phyloP scores from a whole-genome alignment of 1,140 invertebrate species.

The Rhyacophila brunnea region DNA sequence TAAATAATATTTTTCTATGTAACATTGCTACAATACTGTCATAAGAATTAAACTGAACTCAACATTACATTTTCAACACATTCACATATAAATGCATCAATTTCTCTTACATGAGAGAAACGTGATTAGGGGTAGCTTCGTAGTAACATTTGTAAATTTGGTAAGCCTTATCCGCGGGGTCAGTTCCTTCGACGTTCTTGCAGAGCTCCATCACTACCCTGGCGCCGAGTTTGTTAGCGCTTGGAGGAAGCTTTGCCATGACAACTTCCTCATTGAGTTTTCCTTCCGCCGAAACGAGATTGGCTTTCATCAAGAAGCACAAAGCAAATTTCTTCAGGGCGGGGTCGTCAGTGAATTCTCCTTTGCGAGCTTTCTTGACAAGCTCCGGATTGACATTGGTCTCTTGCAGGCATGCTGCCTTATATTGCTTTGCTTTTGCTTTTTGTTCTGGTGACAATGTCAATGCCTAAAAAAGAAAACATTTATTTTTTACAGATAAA shows the following conservation, averaged over 20 bases:
- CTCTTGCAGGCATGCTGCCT: constrained; percentile 37
- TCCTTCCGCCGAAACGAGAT: constrained; percentile 39
- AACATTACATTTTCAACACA: background rate
- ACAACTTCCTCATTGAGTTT: constrained; percentile 40
- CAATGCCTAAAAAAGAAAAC: constrained; percentile 12
- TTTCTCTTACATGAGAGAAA: constrained; percentile 19
- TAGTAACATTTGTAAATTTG: constrained; percentile 54
- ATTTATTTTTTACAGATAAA: too few relatives aligned
- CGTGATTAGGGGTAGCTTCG: constrained; percentile 39
- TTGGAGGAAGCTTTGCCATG: constrained; percentile 38
- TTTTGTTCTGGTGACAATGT: constrained; percentile 28
- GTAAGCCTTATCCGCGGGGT: constrained; percentile 48
- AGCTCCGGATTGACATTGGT: constrained; percentile 38
- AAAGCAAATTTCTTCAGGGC: constrained; percentile 40
- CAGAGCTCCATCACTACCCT: constrained; percentile 38
- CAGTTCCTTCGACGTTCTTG: constrained; percentile 38
- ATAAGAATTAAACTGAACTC: background rate
- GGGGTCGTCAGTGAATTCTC: constrained; percentile 39
- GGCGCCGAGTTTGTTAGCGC: constrained; percentile 37
- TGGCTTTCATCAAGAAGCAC: constrained; percentile 41
- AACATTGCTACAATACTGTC: background rate
- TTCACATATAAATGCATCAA: too few relatives aligned
- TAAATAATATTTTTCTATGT: background rate
- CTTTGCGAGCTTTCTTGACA: constrained; percentile 40
- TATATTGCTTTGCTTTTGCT: constrained; percentile 29